Evolutionary conservation across 2,797 vertebrate species (phyloP), one percentile per base, ranked within the genome.

Genomic region (Coracias cyanogaster): DNA sequence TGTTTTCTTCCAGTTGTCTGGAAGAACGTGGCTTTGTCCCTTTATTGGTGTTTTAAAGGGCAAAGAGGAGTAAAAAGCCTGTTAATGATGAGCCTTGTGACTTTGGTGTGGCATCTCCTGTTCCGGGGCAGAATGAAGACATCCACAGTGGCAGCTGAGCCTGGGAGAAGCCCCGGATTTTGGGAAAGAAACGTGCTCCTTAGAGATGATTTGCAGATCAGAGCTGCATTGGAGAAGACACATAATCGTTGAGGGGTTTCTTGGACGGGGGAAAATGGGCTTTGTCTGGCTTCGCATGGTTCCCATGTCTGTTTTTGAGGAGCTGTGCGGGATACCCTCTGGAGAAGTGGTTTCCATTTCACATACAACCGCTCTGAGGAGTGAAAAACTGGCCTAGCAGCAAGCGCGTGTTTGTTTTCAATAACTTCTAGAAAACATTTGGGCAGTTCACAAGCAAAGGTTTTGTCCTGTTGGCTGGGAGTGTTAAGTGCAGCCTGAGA

Each of bases 51-150:
- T 85, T 97, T 92, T 82, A 89, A 95, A 89, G 88, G 84, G 92
- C 84, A 82, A 15, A 93, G 95, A 95, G 77, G 77, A 94, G 52
- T 91, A 64, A 95, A 95, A 87, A 94, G 80, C 82, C 48, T 82
- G 70, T 92, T 89, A 88, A 84, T 83, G 82, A 72, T 28, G 89
- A 90, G 7, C 60, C 45, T 14, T 58, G 52, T 96, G 90, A 89
- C 70, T 95, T 90, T 70, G 35, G 48, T 86, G 46, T 89, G 82
- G 35, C 81, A 26, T 48, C 58, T 81, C 65, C 88, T 81, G 8
- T 86, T 80, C 37, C 88, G 39, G 48, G 48, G 91, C 55, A 67
- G 74, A 91, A 94, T 89, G 86, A 8, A 77, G 82, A 29, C 12
- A 5, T 90, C 93, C 76, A 19, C 54, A 74, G 74, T 37, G 54